These are phyloP conservation scores for Eupelmus urozonus DNA, from an alignment of 2,888 invertebrate species.

Conservation along the genomic window DNA sequence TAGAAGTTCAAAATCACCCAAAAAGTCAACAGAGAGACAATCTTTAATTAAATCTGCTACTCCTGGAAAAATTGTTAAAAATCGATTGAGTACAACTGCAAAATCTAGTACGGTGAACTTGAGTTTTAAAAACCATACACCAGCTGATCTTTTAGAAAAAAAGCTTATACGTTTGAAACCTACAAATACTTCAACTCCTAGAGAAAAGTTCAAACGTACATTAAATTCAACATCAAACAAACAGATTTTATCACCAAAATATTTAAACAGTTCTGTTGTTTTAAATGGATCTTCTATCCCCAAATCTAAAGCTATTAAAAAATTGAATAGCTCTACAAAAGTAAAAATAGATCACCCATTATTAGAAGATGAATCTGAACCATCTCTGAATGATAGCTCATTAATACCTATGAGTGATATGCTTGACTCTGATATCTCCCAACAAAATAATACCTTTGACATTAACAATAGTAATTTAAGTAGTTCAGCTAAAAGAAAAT, in stretches of 20 bases:
- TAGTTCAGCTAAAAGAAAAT: constrained; percentile 18
- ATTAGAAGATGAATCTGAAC: constrained; percentile 59
- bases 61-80: constrained; percentile 14
- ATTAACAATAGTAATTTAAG: constrained; percentile 62
- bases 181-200: constrained; percentile 54
- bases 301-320: constrained; percentile 47
- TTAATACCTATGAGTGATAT: constrained; percentile 58
- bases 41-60: not conserved
- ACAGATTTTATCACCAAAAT: constrained; percentile 10
- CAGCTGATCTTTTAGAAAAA: constrained; percentile 33
- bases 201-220: constrained; percentile 43
- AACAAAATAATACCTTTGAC: constrained; percentile 48
- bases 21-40: not conserved
- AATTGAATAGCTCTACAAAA: constrained; percentile 29
- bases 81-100: not conserved
- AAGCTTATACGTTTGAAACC: constrained; percentile 39
- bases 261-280: not conserved
- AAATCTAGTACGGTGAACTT: not conserved
- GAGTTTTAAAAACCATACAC: constrained; percentile 27
- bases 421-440: constrained; percentile 55
- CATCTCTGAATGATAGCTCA: constrained; percentile 33
- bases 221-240: constrained; percentile 10
- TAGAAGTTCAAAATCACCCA: constrained; percentile 17
- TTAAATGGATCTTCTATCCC: constrained; percentile 24
- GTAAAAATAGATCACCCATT: constrained; percentile 2